Evolutionary conservation across 2,113 vertebrate species (phyloP).

Genomic region (Donacobius atricapilla): DNA sequence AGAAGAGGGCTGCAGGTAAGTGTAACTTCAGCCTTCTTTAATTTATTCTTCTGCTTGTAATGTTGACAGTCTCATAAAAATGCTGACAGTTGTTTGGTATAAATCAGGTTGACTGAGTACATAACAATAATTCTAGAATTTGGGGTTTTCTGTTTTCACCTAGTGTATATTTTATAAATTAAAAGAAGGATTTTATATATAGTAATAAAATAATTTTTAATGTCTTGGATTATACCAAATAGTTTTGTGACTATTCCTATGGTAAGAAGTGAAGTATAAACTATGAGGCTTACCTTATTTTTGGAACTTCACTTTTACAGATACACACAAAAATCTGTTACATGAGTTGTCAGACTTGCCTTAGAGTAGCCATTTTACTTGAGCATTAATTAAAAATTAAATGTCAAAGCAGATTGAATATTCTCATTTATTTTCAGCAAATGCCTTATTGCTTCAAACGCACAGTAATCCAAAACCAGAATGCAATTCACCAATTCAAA

Average conservation of each 20-base stretch:
- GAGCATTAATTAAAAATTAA: neutral
- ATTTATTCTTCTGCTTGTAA: neutral
- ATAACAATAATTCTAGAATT: neutral
- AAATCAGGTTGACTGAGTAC: neutral
- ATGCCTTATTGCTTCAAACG: neutral
- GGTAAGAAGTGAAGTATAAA: neutral
- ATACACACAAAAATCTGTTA: neutral
- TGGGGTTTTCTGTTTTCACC: neutral
- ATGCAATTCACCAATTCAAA: neutral
- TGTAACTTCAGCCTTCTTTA: conserved; percentile 14
- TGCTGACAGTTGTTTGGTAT: neutral
- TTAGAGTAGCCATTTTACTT: conserved; percentile 4
- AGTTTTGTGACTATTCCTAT: neutral
- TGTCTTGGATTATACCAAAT: neutral
- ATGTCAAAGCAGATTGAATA: neutral
- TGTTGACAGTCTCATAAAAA: neutral
- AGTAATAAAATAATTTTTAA: neutral
- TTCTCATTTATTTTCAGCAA: neutral
- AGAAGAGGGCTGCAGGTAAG: conserved; percentile 83
- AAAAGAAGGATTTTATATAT: neutral
- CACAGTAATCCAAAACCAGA: neutral
- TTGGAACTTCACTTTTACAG: neutral
- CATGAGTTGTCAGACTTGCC: neutral
- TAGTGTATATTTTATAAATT: neutral
- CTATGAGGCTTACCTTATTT: neutral